Percentiles rank a stretch among this genome's conserved stretches.
Evolutionary conservation across 2,888 invertebrate species (phyloP).

Genomic region (Lymantria monacha): DNA sequence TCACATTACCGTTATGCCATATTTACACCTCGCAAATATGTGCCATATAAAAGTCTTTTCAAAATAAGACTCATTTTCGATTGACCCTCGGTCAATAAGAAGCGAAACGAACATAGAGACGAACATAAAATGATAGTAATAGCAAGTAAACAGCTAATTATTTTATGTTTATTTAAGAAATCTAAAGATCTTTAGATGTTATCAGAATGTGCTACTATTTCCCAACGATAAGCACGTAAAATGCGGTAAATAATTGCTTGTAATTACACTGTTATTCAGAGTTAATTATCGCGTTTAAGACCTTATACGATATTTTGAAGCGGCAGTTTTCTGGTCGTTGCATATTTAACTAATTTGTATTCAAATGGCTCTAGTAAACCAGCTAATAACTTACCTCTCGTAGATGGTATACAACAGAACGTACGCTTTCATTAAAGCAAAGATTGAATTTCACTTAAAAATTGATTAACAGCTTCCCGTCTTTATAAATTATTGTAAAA

Average conservation of each 20-base stretch:
- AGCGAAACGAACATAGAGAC: too few species aligned
- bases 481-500: constrained; percentile 57
- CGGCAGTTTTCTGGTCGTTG: constrained; percentile 21
- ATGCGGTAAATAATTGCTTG: neutral
- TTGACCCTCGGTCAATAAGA: too few species aligned
- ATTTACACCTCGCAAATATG: too few species aligned
- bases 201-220: neutral
- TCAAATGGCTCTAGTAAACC: constrained; percentile 23
- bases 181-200: neutral
- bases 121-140: too few species aligned
- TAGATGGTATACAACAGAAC: constrained; percentile 15
- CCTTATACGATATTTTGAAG: neutral
- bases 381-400: constrained; percentile 22
- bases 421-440: constrained; percentile 18
- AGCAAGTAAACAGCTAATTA: neutral
- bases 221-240: neutral
- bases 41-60: too few species aligned
- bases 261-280: neutral
- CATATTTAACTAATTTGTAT: constrained; percentile 27
- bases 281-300: neutral
- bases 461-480: constrained; percentile 50
- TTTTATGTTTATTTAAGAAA: neutral
- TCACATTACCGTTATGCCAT: too few species aligned
- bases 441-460: constrained; percentile 25
- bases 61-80: too few species aligned